Percentiles rank a stretch among this genome's conserved stretches.
Evolutionary conservation across 2,888 invertebrate genomes (phyloP).

Genomic region (Lepidonotus clava): DNA sequence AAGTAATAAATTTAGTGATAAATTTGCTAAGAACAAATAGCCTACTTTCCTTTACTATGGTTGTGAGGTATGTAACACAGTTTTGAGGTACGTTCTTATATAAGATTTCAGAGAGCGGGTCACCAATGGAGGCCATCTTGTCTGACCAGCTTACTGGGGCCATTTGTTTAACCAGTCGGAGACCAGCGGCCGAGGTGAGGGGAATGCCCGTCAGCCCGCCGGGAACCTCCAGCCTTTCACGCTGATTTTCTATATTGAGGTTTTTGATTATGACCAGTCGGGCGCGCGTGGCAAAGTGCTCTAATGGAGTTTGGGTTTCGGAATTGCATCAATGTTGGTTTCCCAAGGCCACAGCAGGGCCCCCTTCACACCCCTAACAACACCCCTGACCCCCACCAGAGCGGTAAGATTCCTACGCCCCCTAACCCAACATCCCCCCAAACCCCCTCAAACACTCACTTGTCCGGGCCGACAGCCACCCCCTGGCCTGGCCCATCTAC

Average conservation of each 20-base stretch:
- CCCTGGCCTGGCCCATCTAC: neutral
- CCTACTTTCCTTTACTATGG: too few species aligned
- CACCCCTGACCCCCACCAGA: neutral
- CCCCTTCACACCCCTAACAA: neutral
- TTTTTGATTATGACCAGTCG: conserved; percentile 1
- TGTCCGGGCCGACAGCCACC: too few species aligned
- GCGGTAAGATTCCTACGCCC: neutral
- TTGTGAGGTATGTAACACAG: too few species aligned
- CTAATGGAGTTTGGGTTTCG: conserved; percentile 17
- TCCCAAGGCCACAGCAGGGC: neutral
- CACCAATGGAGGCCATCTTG: neutral
- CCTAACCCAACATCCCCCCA: neutral
- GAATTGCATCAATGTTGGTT: conserved; percentile 23
- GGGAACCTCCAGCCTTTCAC: neutral
- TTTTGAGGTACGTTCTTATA: too few species aligned
- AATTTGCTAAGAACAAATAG: too few species aligned
- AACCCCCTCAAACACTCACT: too few species aligned
- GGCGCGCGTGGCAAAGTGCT: conserved; percentile 1
- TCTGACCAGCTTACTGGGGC: neutral
- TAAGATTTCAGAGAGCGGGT: too few species aligned
- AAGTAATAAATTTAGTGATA: too few species aligned
- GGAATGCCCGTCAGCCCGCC: neutral
- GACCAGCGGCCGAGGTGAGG: neutral
- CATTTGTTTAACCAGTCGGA: neutral
- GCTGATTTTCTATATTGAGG: conserved; percentile 23